phyloP scores from a whole-genome alignment of 2,113 vertebrate genomes.

The Gobiocypris rarus region DNA sequence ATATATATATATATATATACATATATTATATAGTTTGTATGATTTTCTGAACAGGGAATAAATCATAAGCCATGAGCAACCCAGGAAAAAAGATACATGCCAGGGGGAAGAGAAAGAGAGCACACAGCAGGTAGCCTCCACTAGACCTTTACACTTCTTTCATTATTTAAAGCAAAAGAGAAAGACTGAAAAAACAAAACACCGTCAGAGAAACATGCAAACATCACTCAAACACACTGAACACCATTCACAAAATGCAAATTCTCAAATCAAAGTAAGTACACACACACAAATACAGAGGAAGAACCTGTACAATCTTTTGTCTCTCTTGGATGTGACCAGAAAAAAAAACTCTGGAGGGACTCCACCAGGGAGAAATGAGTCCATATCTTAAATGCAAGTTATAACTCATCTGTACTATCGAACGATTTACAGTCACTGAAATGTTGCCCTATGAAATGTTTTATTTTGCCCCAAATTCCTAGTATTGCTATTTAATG shows the following conservation, averaged over 20 bases:
- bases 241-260: conserved; percentile 18
- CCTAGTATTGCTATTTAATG: too few species aligned
- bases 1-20: too few species aligned
- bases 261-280: not conserved
- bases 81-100: not conserved
- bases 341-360: not conserved
- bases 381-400: too few species aligned
- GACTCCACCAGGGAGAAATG: too few species aligned
- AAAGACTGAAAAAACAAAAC: conserved; percentile 28
- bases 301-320: too few species aligned
- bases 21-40: too few species aligned
- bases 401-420: not conserved
- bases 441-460: not conserved
- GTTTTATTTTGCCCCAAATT: too few species aligned
- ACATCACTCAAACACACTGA: not conserved
- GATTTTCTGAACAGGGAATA: not conserved
- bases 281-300: not conserved
- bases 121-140: conserved; percentile 53
- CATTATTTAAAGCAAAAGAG: conserved; percentile 67
- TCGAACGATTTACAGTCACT: not conserved
- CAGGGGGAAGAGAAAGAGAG: not conserved
- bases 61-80: not conserved
- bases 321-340: not conserved
- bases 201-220: not conserved
- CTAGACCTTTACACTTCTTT: conserved; percentile 69